Conservation (phyloP, 2,113 vertebrate genomes). For the Aythya baeri region DNA sequence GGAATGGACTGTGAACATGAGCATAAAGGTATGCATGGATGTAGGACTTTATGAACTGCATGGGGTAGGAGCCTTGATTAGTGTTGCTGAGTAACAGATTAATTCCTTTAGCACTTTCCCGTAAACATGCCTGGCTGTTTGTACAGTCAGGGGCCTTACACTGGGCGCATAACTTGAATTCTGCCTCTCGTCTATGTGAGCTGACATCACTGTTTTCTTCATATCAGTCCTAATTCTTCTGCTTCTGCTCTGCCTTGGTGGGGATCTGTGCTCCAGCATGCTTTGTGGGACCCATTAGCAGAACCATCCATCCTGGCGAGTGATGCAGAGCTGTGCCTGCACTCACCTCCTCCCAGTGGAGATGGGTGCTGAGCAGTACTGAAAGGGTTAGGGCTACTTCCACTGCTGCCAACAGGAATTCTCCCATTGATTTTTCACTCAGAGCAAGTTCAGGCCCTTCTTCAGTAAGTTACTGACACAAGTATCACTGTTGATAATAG, state of each 20-base stretch:
- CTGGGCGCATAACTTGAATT: not conserved
- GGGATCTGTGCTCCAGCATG: not conserved
- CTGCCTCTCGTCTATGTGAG: not conserved
- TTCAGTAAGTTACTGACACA: slow-evolving; percentile 64
- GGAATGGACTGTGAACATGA: slow-evolving; percentile 24
- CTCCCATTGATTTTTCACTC: slow-evolving; percentile 48
- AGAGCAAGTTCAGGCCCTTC: slow-evolving; percentile 59
- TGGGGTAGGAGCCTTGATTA: slow-evolving; percentile 68
- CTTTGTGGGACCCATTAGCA: not conserved
- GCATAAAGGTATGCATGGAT: slow-evolving; percentile 57
- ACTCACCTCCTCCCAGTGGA: fast-evolving
- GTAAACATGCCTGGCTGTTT: slow-evolving; percentile 36
- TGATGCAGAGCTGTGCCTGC: not conserved
- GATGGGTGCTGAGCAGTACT: not conserved
- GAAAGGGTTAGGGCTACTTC: slow-evolving; percentile 50
- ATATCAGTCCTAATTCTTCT: not conserved
- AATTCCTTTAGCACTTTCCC: slow-evolving; percentile 56
- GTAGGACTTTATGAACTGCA: slow-evolving; percentile 58
- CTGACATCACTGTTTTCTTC: not conserved
- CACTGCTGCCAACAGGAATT: not conserved
- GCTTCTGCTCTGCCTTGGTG: not conserved
- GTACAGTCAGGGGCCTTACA: slow-evolving; percentile 29
- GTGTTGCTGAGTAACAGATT: slow-evolving; percentile 73
- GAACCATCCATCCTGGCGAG: not conserved
- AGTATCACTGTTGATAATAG: slow-evolving; percentile 59